These are phyloP conservation scores for Brachycybe producta DNA, from an alignment of 2,888 invertebrate genomes.

Conservation along the genomic window DNA sequence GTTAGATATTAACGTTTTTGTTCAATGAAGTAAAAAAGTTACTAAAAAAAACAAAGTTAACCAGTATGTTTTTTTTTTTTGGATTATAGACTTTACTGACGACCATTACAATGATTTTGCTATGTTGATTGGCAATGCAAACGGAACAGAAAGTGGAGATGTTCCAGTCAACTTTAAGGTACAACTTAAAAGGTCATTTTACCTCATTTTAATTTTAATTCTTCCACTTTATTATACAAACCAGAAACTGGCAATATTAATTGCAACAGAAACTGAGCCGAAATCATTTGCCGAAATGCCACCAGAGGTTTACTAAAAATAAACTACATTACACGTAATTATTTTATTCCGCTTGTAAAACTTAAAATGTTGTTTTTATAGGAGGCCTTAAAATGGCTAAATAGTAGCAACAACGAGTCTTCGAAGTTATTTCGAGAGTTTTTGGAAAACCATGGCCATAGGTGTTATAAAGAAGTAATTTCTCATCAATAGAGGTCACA, in stretches of 20 bases:
- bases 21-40: too few relatives aligned
- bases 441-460: constrained; percentile 55
- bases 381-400: constrained; percentile 46
- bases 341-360: not conserved
- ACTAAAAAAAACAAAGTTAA: too few relatives aligned
- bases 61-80: too few relatives aligned
- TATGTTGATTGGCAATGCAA: constrained; percentile 3
- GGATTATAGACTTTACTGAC: not conserved
- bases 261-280: constrained; percentile 1
- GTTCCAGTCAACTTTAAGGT: constrained; percentile 7
- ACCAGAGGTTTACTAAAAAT: not conserved
- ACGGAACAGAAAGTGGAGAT: constrained; percentile 14
- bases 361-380: not conserved
- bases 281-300: constrained; percentile 3
- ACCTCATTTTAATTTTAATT: too few relatives aligned
- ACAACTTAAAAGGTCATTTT: not conserved
- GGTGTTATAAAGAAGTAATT: constrained; percentile 40
- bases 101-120: constrained; percentile 11
- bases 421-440: constrained; percentile 44
- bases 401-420: constrained; percentile 39
- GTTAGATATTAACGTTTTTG: too few relatives aligned
- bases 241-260: constrained; percentile 2
- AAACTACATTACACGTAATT: not conserved
- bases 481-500: not conserved
- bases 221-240: too few relatives aligned